phyloP scores from a whole-genome alignment of 2,888 invertebrate genomes.

The Ophioninae sp. region DNA sequence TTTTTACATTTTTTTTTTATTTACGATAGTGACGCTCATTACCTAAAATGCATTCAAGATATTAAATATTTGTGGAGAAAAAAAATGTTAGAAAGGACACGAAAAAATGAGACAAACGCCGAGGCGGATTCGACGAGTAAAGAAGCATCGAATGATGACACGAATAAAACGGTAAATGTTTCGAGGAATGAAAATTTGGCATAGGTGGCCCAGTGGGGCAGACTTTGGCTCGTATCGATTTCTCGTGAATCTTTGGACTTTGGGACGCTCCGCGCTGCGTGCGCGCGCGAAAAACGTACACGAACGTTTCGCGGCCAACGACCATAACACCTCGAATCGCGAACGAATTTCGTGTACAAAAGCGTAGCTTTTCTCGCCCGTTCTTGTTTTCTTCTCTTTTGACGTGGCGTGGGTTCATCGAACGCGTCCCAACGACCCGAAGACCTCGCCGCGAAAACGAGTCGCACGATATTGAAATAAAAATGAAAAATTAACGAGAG shows the following conservation, averaged over 20 bases:
- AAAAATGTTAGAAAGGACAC: no score
- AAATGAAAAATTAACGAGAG: no score
- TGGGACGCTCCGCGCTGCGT: conserved; percentile 31
- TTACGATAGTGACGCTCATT: no score
- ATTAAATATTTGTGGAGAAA: no score
- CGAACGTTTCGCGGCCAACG: conserved; percentile 38
- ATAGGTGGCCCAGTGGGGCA: conserved; percentile 18
- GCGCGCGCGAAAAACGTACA: conserved; percentile 23
- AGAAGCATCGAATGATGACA: no score
- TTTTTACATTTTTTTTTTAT: no score
- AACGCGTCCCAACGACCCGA: background rate
- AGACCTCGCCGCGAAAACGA: conserved; percentile 10
- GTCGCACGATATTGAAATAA: background rate
- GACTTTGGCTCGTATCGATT: conserved; percentile 46
- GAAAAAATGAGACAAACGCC: no score
- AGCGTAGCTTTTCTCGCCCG: conserved; percentile 3
- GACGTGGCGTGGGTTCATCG: conserved; percentile 18
- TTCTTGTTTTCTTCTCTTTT: background rate
- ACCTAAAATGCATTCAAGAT: no score
- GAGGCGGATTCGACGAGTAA: no score
- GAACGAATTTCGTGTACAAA: conserved; percentile 38
- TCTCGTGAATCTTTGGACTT: conserved; percentile 49
- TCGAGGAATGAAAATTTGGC: no score
- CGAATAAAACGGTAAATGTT: no score
- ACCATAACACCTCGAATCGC: conserved; percentile 36